Evolutionary conservation across 2,888 invertebrate species (phyloP).

Genomic region (Agonopterix arenella): DNA sequence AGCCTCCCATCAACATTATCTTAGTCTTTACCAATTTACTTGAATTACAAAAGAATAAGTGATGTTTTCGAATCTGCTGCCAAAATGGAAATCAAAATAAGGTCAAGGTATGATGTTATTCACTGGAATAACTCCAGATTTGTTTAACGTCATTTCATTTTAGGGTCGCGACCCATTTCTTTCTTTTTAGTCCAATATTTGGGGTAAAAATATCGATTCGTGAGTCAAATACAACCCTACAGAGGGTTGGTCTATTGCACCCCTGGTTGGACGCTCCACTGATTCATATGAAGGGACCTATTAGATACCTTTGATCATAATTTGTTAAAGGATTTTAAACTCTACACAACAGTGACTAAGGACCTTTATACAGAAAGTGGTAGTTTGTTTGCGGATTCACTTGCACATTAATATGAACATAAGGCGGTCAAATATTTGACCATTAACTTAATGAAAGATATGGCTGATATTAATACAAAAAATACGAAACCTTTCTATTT

Average conservation of each 20-base stretch:
- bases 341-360: conserved; percentile 13
- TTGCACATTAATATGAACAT: not conserved
- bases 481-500: too few relatives aligned
- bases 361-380: not conserved
- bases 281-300: conserved; percentile 40
- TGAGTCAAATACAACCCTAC: conserved; percentile 44
- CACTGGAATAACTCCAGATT: conserved; percentile 1
- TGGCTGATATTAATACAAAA: not conserved
- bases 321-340: conserved; percentile 17
- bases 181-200: conserved; percentile 1
- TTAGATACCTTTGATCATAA: conserved; percentile 4
- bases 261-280: conserved; percentile 37
- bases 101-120: not conserved
- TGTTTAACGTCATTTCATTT: not conserved
- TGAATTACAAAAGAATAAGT: too few relatives aligned
- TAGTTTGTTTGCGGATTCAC: not conserved
- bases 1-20: too few relatives aligned
- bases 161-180: conserved; percentile 4
- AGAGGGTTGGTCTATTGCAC: conserved; percentile 37
- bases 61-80: too few relatives aligned
- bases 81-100: not conserved
- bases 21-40: too few relatives aligned
- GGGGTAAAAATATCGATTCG: conserved; percentile 48
- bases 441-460: conserved; percentile 48
- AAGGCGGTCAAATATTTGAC: conserved; percentile 49